These are phyloP conservation scores for Brachionus asplanchnoidis DNA, from an alignment of 1,140 invertebrate genomes.

Conservation along the genomic window DNA sequence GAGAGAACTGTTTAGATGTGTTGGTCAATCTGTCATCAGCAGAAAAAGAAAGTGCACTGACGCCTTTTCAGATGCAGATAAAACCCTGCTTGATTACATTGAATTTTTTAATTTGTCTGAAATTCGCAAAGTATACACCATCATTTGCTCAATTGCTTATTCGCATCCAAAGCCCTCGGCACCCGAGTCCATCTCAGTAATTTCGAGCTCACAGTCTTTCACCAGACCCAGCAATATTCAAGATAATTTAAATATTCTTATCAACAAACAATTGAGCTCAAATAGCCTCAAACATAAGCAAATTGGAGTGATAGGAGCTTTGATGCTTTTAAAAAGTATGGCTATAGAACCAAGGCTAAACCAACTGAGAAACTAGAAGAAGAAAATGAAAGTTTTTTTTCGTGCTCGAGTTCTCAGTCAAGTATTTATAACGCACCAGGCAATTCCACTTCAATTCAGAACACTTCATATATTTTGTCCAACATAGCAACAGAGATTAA, in stretches of 20 bases:
- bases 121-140: background rate
- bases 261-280: conserved; percentile 30
- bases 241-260: conserved; percentile 7
- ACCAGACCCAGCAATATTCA: background rate
- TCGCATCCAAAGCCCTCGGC: background rate
- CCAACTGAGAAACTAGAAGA: background rate
- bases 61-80: background rate
- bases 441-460: conserved; percentile 19
- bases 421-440: background rate
- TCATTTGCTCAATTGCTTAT: conserved; percentile 29
- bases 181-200: background rate
- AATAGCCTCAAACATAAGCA: conserved; percentile 17
- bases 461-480: background rate
- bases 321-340: conserved; percentile 27
- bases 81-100: conserved; percentile 14
- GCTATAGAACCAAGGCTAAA: background rate
- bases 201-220: conserved; percentile 8
- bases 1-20: conserved; percentile 22
- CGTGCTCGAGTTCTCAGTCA: background rate
- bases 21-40: background rate
- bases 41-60: background rate
- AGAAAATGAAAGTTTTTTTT: background rate
- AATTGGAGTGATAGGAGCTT: conserved; percentile 34
- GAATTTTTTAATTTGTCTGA: conserved; percentile 13
- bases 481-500: conserved; percentile 3